phyloP scores from a whole-genome alignment of 2,888 invertebrate species.

The Drosophila multiciliata region DNA sequence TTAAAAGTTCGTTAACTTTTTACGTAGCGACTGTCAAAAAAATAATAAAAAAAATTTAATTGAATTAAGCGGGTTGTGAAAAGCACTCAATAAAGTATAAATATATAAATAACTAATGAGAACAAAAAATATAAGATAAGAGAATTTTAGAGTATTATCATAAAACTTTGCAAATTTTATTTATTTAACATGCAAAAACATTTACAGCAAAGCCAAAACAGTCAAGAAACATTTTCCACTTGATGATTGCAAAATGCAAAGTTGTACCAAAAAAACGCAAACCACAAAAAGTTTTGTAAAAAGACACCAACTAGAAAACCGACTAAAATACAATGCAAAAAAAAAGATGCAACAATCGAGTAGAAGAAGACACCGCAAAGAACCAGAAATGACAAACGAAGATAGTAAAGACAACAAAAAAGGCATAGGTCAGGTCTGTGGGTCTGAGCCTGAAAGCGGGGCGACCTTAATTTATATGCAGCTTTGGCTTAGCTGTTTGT shows the following conservation, averaged over 20 bases:
- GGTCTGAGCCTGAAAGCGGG: constrained; percentile 48
- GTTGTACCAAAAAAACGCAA: constrained; percentile 4
- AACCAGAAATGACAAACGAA: constrained; percentile 41
- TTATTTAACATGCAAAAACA: neutral
- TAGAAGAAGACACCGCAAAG: constrained; percentile 27
- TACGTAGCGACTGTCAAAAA: constrained; percentile 49
- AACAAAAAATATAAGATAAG: neutral
- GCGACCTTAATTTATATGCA: constrained; percentile 53
- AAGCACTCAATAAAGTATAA: constrained; percentile 3
- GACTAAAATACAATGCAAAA: constrained; percentile 19
- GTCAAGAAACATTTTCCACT: constrained; percentile 23
- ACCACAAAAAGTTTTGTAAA: constrained; percentile 43
- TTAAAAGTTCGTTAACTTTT: constrained; percentile 54
- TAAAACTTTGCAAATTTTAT: neutral
- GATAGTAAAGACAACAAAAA: constrained; percentile 14
- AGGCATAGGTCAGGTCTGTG: constrained; percentile 73
- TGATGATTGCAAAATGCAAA: constrained; percentile 44
- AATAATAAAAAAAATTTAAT: constrained; percentile 60
- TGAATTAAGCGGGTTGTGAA: constrained; percentile 49
- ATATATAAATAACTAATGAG: neutral
- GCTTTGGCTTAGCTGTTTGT: constrained; percentile 7
- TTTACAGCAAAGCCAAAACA: neutral
- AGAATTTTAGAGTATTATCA: neutral
- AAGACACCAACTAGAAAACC: constrained; percentile 18
- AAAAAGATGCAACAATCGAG: constrained; percentile 28